These are phyloP conservation scores for Petrocephalus schoutedeni DNA, from an alignment of 2,797 vertebrate species.

Conservation along the genomic window DNA sequence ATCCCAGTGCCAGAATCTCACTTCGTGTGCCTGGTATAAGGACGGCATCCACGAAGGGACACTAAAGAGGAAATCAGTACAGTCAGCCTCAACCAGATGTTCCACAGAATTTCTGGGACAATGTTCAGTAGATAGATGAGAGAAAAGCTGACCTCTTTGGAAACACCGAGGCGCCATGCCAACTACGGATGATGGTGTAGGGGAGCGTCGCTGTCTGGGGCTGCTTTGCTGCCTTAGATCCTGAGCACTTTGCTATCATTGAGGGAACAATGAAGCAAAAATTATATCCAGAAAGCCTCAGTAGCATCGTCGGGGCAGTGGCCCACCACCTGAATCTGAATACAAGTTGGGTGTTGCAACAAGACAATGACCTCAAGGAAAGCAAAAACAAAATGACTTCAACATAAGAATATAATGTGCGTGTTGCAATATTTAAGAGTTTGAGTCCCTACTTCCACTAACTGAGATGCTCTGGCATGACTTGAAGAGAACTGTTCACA, in stretches of 20 bases:
- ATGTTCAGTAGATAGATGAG: background rate
- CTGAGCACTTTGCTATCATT: background rate
- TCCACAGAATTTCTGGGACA: background rate
- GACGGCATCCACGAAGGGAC: background rate
- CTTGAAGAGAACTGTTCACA: background rate
- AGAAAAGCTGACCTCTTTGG: background rate
- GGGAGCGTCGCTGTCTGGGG: background rate
- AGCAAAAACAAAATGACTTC: background rate
- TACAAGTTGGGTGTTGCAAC: background rate
- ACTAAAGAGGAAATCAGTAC: background rate
- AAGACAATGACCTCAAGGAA: background rate
- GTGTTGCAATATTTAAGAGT: background rate
- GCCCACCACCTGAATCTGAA: background rate
- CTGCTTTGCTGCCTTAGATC: background rate
- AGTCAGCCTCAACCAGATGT: background rate
- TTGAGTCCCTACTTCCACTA: background rate
- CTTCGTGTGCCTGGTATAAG: background rate
- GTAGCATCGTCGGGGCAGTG: too few species aligned
- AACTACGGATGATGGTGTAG: background rate
- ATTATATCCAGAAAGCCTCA: background rate
- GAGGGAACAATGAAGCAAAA: background rate
- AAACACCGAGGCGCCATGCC: background rate
- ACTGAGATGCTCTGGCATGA: background rate
- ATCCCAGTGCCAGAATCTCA: background rate
- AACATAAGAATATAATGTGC: background rate